Evolutionary conservation across 2,113 vertebrate genomes (phyloP), one percentile per base, ranked within the genome.

Genomic region (Hemichromis elongatus): DNA sequence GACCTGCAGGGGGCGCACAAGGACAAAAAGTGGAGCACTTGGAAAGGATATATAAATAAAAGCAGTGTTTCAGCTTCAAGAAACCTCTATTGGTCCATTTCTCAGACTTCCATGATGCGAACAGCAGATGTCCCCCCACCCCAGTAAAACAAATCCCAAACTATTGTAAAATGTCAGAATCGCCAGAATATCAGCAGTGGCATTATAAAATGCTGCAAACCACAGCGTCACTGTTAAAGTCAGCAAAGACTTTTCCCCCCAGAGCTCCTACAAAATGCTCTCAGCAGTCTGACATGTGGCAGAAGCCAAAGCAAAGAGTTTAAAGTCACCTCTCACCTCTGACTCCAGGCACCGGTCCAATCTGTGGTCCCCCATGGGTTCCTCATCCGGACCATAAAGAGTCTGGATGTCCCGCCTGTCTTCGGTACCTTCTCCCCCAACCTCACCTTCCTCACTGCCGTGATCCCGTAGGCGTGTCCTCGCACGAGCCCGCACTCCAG

Each of bases 361-460:
- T 97, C 96, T 1, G 95, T 92, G 18, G 94, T 96, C 53, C 96
- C 97, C 94, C 97, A 97, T 0, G 96, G 97, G 94, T 97, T 97
- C 81, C 95, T 95, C 94, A 96, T 95, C 63, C 96, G 95, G 86
- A 97, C 90, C 96, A 97, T 94, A 50, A 93, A 90, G 77, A 96
- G 84, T n/a, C 95, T 94, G 55, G 90, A 50, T 9, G 53, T 53
- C 4, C 87, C 92, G 4, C 88, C 89, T 7, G 77, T 81, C n/a
- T 79, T 90, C n/a, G 83, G 79, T 9, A 88, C 77, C 28, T 52
- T 88, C 8, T 94, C 94, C 7, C 88, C 91, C 6, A 92, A 79
- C 37, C 94, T 88, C 47, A 96, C 66, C 85, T 95, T 97, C 86
- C 80, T 96, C 78, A 97, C 87, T 0, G 95, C 95, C 0, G 96